Conservation (phyloP, 1,140 invertebrate genomes). For the Probaryconus sp. region DNA sequence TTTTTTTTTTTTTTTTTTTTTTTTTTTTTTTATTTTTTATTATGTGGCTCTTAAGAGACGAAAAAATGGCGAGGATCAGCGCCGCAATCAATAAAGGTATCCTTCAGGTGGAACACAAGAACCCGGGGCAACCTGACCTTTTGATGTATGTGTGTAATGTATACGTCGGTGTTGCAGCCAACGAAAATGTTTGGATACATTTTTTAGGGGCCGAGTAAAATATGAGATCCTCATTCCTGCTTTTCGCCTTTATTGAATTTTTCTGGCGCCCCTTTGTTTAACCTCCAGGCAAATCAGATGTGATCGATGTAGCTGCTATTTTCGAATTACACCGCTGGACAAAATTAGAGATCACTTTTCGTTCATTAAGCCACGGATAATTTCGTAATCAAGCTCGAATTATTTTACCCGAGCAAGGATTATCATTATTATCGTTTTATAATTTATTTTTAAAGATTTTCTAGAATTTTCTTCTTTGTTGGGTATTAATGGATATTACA, state of each 20-base stretch:
- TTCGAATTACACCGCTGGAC: too few species aligned
- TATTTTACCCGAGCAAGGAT: too few species aligned
- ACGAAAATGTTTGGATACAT: conserved; percentile 54
- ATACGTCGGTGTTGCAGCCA: conserved; percentile 44
- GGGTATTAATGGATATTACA: too few species aligned
- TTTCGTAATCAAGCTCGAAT: too few species aligned
- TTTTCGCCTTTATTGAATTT: conserved; percentile 58
- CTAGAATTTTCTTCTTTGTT: too few species aligned
- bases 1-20: too few species aligned
- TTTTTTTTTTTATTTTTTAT: conserved; percentile 48
- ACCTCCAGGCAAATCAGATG: conserved; percentile 21
- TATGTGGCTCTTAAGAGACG: conserved; percentile 12
- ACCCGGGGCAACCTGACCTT: conserved; percentile 58
- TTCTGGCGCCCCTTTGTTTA: conserved; percentile 32
- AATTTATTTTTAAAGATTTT: too few species aligned
- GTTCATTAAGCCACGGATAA: too few species aligned
- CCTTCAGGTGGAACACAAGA: conserved; percentile 57
- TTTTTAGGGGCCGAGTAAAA: conserved; percentile 56
- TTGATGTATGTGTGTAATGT: conserved; percentile 59
- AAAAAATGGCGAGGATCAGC: conserved; percentile 49
- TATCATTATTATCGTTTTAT: too few species aligned
- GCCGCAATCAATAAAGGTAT: conserved; percentile 55
- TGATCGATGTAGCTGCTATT: conserved; percentile 38
- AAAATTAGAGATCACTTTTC: too few species aligned
- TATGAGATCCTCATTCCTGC: conserved; percentile 40